Base-by-base conservation (phyloP, 1,140 invertebrate genomes). In the Reticulitermes speratus region DNA sequence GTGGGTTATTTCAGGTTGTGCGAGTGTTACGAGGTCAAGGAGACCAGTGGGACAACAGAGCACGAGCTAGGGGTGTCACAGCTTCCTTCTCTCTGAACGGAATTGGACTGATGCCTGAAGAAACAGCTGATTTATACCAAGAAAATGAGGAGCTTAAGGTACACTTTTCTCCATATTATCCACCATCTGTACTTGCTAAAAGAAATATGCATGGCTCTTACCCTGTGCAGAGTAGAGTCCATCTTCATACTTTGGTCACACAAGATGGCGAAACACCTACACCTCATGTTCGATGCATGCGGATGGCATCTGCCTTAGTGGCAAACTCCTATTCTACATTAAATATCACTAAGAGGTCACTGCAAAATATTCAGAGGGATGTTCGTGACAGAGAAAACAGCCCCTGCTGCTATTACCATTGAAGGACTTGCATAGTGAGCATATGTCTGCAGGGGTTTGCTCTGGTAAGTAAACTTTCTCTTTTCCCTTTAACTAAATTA, bases 111-210 rank as follows among this genome's bases (percentile, higher is more conserved):
- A 93, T 96, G 16, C 92, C 94, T 52, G 96, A 97, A 87, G 96
- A 97, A 88, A 94, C 96, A 3, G 94, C 95, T 0, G 96, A 97
- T 91, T 91, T 97, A 21, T 96, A 95, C 89, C 96, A 97, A 90
- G 97, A 98, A 90, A 98, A 98, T 89, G 96, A 97, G 89, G 96
- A 97, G 90, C 92, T 97, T 0, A 97, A 97, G 93, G 96, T 96
- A 91, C 86, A 65, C 19, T 32, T 32, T 23, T 48, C 11, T 83
- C 32, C 48, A 84, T 75, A 75, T 16, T 30, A 75, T 75, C 65
- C n/a, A 30, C 25, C 65, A 75, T 75, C 65, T 30, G 65, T 75
- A 75, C 65, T 75, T 30, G 65, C 65, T 75, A 75, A 75, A 75
- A 25, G 65, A 75, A 75, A 75, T 30, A 75, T 75, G 65, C 65